phyloP scores from a whole-genome alignment of 2,113 vertebrate genomes.

The Gnathonemus longibarbis region DNA sequence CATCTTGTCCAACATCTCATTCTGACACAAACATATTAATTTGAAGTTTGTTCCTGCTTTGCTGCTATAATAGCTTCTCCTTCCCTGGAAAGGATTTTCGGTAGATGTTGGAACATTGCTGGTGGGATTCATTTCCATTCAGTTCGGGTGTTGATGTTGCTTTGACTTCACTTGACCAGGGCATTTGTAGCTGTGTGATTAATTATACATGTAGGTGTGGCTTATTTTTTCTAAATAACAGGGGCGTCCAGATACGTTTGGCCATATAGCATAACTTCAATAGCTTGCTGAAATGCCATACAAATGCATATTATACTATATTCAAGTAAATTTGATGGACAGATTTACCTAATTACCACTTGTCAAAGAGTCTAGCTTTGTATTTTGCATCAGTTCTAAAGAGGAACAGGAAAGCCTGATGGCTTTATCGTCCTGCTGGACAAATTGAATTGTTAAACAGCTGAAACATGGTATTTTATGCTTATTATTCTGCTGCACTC shows the following conservation, averaged over 20 bases:
- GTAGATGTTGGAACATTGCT: background rate
- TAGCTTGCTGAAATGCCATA: background rate
- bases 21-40: background rate
- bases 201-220: background rate
- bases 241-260: background rate
- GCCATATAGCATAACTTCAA: background rate
- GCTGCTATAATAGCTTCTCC: background rate
- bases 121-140: background rate
- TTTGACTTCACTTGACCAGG: background rate
- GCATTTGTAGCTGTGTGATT: background rate
- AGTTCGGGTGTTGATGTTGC: background rate
- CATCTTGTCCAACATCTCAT: background rate
- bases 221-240: background rate
- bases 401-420: slow-evolving; percentile 20
- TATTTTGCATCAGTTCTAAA: slow-evolving; percentile 10
- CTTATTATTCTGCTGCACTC: slow-evolving; percentile 29
- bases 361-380: slow-evolving; percentile 22
- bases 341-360: slow-evolving; percentile 19
- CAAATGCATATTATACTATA: slow-evolving; percentile 27
- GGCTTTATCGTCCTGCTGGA: slow-evolving; percentile 11
- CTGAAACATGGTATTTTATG: slow-evolving; percentile 27
- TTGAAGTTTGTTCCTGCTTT: background rate
- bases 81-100: background rate
- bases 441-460: slow-evolving; percentile 15
- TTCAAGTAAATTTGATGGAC: slow-evolving; percentile 19